These are phyloP conservation scores for Delia radicum DNA, from an alignment of 1,140 invertebrate species.

Conservation along the genomic window DNA sequence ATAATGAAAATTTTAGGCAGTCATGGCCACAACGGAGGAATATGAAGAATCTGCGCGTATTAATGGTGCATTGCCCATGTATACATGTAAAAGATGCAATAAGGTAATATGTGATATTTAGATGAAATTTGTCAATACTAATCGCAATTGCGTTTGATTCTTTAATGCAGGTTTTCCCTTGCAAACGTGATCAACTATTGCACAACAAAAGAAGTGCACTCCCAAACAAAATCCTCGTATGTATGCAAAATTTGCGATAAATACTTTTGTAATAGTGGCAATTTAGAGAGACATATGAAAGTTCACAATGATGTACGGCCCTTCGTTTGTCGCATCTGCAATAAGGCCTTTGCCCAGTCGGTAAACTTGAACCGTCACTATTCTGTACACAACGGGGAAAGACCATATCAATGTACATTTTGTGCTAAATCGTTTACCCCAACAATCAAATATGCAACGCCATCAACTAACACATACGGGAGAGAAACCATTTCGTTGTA, in stretches of 20 bases:
- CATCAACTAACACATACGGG: constrained; percentile 55
- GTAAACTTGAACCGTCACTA: constrained; percentile 53
- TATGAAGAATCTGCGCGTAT: background rate
- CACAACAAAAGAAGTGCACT: constrained; percentile 50
- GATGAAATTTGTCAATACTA: background rate
- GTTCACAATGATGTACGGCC: constrained; percentile 54
- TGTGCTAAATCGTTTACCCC: constrained; percentile 54
- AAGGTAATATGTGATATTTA: background rate
- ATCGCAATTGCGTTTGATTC: background rate
- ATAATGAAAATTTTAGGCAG: background rate
- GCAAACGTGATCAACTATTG: constrained; percentile 50
- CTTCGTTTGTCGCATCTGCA: constrained; percentile 47
- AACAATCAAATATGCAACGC: constrained; percentile 54
- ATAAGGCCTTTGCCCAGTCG: constrained; percentile 53
- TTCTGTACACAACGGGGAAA: constrained; percentile 52
- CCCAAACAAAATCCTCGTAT: constrained; percentile 50
- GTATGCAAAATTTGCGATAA: constrained; percentile 52
- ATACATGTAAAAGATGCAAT: background rate
- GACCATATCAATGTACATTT: constrained; percentile 51
- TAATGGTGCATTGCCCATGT: background rate
- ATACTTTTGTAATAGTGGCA: constrained; percentile 51
- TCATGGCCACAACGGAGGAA: background rate
- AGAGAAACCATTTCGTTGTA: constrained; percentile 53
- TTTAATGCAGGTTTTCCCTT: constrained; percentile 42
- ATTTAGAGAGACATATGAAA: constrained; percentile 52